Evolutionary conservation across 2,888 invertebrate species (phyloP), one percentile per base, ranked within the genome.

Genomic region (Eupithecia tripunctaria): DNA sequence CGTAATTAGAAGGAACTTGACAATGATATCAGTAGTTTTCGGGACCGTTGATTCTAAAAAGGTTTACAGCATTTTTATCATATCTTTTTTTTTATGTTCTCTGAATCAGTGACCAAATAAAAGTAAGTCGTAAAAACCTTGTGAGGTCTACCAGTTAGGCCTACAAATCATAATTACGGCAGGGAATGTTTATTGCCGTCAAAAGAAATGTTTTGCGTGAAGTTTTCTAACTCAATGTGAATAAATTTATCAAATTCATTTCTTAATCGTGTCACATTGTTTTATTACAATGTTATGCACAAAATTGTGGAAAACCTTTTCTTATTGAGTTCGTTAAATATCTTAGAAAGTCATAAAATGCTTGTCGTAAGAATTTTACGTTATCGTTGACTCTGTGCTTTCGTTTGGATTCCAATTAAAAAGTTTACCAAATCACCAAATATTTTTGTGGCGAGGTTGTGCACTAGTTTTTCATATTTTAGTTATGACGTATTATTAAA

Each of bases 231-330:
- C 82, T 82, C 75, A 75, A 82, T 75, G 79, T 79, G 82, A 81
- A 83, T 86, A 86, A 85, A 86, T 85, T 82, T 84, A 81, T 84
- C 81, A 82, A 78, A 69, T 72, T 73, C 67, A 79, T 78, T 82
- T 84, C 80, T 82, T 82, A 83, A 83, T 79, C 78, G 81, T 83
- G 78, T 82, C 80, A 81, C 80, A 82, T 80, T 83, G 78, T 86
- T 87, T 86, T 85, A 86, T 84, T 82, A 84, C 86, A 63, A 84
- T 84, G 86, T 85, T 80, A 80, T 75, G 78, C 81, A 82, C 76
- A 79, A 82, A 82, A 84, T 84, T 81, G 82, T 82, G 8, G 47
- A 51, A 80, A 82, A 82, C 75, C 0, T 6, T 73, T 71, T 75
- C 75, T 81, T n/a, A n/a, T 67, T 67, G 25, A 27, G 66, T 66